Percentiles rank a stretch among this genome's conserved stretches.
phyloP scores from a whole-genome alignment of 2,113 vertebrate species.

The Crypturellus undulatus region DNA sequence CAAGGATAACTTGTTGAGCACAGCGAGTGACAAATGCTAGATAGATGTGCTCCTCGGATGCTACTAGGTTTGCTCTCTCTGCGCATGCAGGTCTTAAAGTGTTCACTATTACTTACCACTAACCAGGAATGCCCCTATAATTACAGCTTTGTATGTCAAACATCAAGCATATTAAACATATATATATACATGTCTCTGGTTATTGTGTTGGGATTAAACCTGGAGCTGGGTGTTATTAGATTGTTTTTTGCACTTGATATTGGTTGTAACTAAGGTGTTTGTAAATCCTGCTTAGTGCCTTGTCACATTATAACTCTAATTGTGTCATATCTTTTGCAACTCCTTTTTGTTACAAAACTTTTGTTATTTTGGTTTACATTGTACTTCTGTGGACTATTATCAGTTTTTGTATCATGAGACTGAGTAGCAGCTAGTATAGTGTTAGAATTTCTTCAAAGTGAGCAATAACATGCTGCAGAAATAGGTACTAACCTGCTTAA shows the following conservation, averaged over 20 bases:
- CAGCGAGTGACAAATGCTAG: slow-evolving; percentile 18
- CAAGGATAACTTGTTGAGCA: background rate
- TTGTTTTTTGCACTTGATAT: background rate
- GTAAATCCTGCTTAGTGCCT: background rate
- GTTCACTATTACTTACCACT: background rate
- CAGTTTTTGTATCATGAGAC: background rate
- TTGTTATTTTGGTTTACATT: slow-evolving; percentile 3
- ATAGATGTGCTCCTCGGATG: background rate
- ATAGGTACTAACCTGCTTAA: background rate
- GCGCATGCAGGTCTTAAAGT: background rate
- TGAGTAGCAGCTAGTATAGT: background rate
- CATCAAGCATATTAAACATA: slow-evolving; percentile 4
- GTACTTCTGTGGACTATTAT: background rate
- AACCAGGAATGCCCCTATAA: slow-evolving; percentile 36
- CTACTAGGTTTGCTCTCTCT: slow-evolving; percentile 2
- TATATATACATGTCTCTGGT: background rate
- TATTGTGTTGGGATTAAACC: slow-evolving; percentile 36
- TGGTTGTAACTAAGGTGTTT: background rate
- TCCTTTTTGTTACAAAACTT: background rate
- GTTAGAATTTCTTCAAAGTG: background rate
- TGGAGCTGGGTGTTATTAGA: background rate
- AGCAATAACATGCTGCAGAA: background rate
- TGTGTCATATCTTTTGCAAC: background rate
- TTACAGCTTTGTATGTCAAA: slow-evolving; percentile 26
- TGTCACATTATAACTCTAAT: background rate